These are phyloP conservation scores for Echinometra lucunter DNA, from an alignment of 53 echinoderm and acorn worm species.

Conservation along the genomic window DNA sequence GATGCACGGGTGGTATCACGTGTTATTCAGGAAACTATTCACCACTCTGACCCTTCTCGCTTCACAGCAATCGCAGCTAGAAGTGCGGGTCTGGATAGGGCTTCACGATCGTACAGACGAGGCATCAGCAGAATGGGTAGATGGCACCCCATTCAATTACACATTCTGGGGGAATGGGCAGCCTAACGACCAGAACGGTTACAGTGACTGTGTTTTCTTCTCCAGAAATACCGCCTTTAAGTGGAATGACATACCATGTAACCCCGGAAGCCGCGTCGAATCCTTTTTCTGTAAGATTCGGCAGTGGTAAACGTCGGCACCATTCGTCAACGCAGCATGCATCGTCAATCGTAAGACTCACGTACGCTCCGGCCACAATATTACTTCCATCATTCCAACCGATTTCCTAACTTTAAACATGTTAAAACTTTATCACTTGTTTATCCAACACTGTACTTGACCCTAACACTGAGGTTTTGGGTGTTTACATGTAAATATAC, in stretches of 20 bases:
- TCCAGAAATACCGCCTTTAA: neutral
- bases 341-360: too few species aligned
- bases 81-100: neutral
- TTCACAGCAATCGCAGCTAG: neutral
- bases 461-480: too few species aligned
- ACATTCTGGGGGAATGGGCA: neutral
- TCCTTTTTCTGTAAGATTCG: conserved; percentile 3
- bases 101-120: neutral
- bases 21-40: too few species aligned
- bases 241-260: neutral
- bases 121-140: neutral
- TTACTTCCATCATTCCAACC: too few species aligned
- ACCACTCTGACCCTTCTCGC: too few species aligned
- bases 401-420: too few species aligned
- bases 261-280: neutral
- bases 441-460: too few species aligned
- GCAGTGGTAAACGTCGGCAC: neutral
- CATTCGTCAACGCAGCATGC: too few species aligned
- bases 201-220: neutral
- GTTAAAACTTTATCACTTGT: too few species aligned
- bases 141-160: neutral
- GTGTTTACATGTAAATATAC: too few species aligned
- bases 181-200: neutral
- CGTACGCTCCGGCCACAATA: too few species aligned
- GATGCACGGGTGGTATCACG: too few species aligned